Base-by-base conservation (phyloP, 2,113 vertebrate genomes). In the Callospermophilus lateralis region DNA sequence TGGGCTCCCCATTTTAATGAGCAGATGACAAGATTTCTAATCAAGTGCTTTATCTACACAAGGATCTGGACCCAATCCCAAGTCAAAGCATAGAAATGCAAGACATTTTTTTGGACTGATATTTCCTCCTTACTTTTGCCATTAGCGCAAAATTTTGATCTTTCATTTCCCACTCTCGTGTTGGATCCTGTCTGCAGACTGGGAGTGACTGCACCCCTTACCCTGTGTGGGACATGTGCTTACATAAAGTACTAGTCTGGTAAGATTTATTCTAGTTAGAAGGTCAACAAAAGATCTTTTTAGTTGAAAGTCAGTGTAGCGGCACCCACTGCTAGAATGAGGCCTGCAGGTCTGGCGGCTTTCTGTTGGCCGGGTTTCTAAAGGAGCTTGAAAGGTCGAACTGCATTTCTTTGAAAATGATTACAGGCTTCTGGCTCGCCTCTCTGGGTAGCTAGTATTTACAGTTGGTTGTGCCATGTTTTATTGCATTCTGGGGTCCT, bases 181-280 rank as follows among this genome's bases (percentile, higher is more conserved):
- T 13, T 45, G 93, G 42, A 2, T 42, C 74, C 55, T 63, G 0
- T 90, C 15, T 91, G 76, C 42, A 61, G 80, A 53, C 61, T 67
- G 53, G 45, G 58, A 6, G 6, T 6, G 80, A 55, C 51, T 6
- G 17, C 17, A 58, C 58, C 84, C 61, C 32, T 83, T 24, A 32
- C 28, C 0, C 39, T 55, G 0, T 79, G 30, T 84, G 86, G 73
- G 80, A 74, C 74, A 86, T 39, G 48, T 81, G 94, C 94, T 92
- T 85, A 67, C 22, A 28, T 90, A 28, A 95, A 91, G 53, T 63
- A 65, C 88, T 93, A 91, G 92, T 86, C 85, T 2, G 32, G 94
- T 86, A n/a, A 93, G 45, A 48, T 88, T 78, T 86, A 85, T 73
- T 95, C 89, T 65, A 90, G 95, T 93, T 92, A 93, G 87, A 96